phyloP scores from a whole-genome alignment of 2,888 invertebrate species.

The Cerceris rybyensis region DNA sequence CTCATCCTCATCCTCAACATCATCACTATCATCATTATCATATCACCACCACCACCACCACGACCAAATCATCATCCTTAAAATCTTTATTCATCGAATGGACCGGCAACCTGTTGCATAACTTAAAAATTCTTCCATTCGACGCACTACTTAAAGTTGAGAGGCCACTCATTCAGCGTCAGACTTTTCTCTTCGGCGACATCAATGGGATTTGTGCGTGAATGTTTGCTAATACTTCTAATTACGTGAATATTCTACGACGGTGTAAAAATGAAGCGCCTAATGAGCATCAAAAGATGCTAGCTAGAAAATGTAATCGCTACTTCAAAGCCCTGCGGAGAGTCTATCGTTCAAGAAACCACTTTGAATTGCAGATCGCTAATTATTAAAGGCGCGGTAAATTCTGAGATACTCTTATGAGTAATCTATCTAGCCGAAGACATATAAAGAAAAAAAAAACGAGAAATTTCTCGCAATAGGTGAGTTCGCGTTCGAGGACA shows the following conservation, averaged over 20 bases:
- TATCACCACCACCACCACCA: conserved; percentile 20
- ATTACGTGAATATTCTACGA: not conserved
- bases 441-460: too few species aligned
- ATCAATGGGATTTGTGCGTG: not conserved
- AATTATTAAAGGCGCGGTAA: too few species aligned
- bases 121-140: conserved; percentile 47
- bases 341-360: too few species aligned
- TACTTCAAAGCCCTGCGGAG: too few species aligned
- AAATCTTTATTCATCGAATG: conserved; percentile 45
- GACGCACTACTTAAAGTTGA: conserved; percentile 6
- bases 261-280: too few species aligned
- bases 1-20: conserved; percentile 22
- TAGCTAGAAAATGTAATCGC: too few species aligned
- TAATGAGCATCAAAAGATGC: too few species aligned
- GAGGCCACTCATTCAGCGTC: conserved; percentile 43
- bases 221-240: not conserved
- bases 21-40: conserved; percentile 21
- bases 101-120: conserved; percentile 38
- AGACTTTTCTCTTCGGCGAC: conserved; percentile 1
- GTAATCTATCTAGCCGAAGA: too few species aligned
- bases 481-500: conserved; percentile 24
- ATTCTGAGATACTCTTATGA: too few species aligned
- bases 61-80: conserved; percentile 10
- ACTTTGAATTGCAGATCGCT: too few species aligned
- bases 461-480: too few species aligned